These are phyloP conservation scores for Zosterops pallidus DNA, from an alignment of 2,113 vertebrate genomes.

Conservation along the genomic window DNA sequence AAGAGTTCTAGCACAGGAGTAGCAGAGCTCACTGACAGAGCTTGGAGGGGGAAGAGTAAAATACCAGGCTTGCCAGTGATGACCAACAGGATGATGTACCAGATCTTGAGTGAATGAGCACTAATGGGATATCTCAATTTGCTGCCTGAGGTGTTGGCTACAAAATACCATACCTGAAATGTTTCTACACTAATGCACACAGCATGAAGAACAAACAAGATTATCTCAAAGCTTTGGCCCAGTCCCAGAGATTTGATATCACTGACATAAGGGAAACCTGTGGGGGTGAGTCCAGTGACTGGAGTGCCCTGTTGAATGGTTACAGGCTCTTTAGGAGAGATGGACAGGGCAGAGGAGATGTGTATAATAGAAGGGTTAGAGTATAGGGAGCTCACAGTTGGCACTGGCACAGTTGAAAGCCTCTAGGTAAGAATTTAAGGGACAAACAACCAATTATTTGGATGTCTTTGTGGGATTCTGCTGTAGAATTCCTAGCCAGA, in stretches of 20 bases:
- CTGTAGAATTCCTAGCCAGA: background rate
- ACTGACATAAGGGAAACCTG: background rate
- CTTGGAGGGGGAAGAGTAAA: background rate
- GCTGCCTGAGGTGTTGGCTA: background rate
- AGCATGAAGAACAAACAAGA: background rate
- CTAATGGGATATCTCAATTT: background rate
- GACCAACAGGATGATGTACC: background rate
- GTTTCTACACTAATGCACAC: background rate
- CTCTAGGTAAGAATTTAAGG: background rate
- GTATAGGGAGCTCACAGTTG: accelerated
- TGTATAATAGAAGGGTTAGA: background rate
- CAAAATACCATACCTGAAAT: background rate
- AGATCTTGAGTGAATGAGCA: background rate
- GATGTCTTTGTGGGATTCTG: background rate
- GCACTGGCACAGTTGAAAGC: background rate
- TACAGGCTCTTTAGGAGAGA: background rate
- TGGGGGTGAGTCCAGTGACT: background rate
- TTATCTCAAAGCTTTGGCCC: background rate
- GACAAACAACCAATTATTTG: background rate
- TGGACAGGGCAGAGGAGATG: background rate
- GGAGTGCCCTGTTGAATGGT: background rate
- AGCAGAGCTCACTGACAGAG: background rate
- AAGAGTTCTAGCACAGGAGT: background rate
- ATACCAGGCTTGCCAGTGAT: background rate
- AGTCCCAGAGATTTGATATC: background rate